phyloP scores from a whole-genome alignment of 2,888 invertebrate genomes.

The Schrankia costaestrigalis region DNA sequence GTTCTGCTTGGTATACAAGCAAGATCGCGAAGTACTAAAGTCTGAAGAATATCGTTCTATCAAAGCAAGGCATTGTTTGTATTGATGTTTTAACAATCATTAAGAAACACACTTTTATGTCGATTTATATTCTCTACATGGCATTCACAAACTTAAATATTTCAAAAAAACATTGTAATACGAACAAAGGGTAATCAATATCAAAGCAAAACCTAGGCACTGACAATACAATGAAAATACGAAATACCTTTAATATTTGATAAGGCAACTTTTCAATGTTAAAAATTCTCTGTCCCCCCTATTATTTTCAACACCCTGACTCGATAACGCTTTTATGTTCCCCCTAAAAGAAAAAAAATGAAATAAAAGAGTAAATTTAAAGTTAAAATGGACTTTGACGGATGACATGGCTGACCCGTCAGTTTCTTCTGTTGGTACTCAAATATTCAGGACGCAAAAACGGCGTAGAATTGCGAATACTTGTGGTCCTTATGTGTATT shows the following conservation, averaged over 20 bases:
- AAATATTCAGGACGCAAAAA: slow-evolving; percentile 66
- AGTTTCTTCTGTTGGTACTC: slow-evolving; percentile 55
- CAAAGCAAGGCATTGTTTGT: no score
- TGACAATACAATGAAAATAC: slow-evolving; percentile 40
- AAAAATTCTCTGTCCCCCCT: slow-evolving; percentile 55
- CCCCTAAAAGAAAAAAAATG: slow-evolving; percentile 55
- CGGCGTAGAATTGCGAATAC: slow-evolving; percentile 46
- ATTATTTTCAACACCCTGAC: slow-evolving; percentile 64
- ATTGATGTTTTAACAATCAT: no score
- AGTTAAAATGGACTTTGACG: slow-evolving; percentile 76
- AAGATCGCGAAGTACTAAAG: no score
- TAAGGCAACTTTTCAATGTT: slow-evolving; percentile 64
- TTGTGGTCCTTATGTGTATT: slow-evolving; percentile 27
- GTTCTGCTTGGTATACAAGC: no score
- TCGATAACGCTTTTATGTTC: slow-evolving; percentile 73
- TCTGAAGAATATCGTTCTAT: no score
- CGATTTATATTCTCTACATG: no score
- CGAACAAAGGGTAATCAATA: slow-evolving; percentile 1
- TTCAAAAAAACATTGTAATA: neutral
- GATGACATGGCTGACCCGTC: slow-evolving; percentile 65
- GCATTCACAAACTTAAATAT: neutral
- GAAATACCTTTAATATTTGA: slow-evolving; percentile 59
- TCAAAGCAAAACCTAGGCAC: slow-evolving; percentile 16
- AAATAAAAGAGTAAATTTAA: slow-evolving; percentile 69
- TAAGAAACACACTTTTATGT: no score